phyloP scores from a whole-genome alignment of 2,113 vertebrate species.

The Erythrocercus mccallii region DNA sequence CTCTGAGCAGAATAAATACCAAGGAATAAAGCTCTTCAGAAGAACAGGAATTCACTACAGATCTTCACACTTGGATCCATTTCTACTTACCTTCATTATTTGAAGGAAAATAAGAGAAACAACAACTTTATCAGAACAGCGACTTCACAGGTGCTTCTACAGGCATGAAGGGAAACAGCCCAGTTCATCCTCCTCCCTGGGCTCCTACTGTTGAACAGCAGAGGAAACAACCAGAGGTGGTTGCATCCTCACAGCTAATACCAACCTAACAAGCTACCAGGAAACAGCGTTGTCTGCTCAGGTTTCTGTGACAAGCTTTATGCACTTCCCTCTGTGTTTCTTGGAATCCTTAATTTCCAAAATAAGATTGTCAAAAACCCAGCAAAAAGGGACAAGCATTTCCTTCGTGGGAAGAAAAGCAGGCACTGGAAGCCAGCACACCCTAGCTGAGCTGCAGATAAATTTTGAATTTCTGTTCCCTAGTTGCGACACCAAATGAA shows the following conservation, averaged over 20 bases:
- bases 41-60: background rate
- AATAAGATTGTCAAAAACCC: background rate
- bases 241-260: background rate
- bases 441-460: background rate
- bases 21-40: background rate
- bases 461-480: background rate
- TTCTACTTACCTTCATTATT: background rate
- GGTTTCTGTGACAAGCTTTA: background rate
- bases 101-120: background rate
- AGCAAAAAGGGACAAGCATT: background rate
- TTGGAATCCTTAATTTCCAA: background rate
- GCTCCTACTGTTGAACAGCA: background rate
- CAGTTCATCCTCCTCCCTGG: background rate
- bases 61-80: background rate
- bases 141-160: background rate
- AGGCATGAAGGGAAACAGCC: background rate
- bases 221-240: background rate
- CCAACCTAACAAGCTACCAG: rapidly evolving
- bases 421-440: background rate
- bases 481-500: background rate
- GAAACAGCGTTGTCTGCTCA: background rate
- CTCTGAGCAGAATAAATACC: background rate
- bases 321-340: background rate
- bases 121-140: background rate
- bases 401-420: background rate